Evolutionary conservation across 1,140 invertebrate species (phyloP).

Genomic region (Caerostris extrusa): DNA sequence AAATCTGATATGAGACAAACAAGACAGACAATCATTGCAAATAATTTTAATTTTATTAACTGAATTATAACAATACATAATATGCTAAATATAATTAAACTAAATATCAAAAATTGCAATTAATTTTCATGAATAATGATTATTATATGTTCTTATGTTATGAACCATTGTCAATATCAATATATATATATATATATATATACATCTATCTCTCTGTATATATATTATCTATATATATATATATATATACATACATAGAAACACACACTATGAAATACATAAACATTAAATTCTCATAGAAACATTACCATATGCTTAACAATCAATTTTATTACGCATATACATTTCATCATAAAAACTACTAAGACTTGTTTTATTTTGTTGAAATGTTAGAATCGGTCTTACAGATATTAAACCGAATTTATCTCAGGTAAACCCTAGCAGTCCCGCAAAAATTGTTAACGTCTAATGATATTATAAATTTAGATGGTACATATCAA

Average conservation of each 20-base stretch:
- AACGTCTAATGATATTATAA: slow-evolving; percentile 35
- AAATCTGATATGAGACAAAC: neutral
- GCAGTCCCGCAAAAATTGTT: slow-evolving; percentile 21
- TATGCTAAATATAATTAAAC: too few relatives aligned
- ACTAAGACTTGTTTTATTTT: slow-evolving; percentile 42
- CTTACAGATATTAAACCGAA: neutral
- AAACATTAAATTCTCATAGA: too few relatives aligned
- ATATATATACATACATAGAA: too few relatives aligned
- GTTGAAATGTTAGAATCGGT: slow-evolving; percentile 1
- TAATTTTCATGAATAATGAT: too few relatives aligned
- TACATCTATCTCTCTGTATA: too few relatives aligned
- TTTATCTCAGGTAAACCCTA: neutral
- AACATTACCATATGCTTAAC: neutral
- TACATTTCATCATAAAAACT: slow-evolving; percentile 40
- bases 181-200: too few relatives aligned
- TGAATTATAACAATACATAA: too few relatives aligned
- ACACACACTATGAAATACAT: too few relatives aligned
- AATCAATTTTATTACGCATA: neutral
- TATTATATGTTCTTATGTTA: too few relatives aligned
- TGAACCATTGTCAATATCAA: too few relatives aligned
- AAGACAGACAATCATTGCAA: neutral
- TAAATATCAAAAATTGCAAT: too few relatives aligned
- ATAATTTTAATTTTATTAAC: neutral
- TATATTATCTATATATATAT: too few relatives aligned
- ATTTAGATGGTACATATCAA: slow-evolving; percentile 56